Conservation (phyloP, 2,797 vertebrate genomes). For the Dallia pectoralis region DNA sequence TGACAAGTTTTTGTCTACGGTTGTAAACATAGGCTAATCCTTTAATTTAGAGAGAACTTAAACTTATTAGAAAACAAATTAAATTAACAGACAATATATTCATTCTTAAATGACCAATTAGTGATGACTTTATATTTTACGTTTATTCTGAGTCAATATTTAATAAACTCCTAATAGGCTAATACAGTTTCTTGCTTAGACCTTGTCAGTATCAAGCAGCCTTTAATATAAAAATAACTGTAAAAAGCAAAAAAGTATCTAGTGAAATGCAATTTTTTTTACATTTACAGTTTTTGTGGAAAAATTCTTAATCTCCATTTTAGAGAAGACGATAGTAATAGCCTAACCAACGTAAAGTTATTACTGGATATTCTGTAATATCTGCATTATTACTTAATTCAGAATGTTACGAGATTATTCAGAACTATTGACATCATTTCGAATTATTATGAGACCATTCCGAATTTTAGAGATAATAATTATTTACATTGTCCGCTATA, state of each 20-base stretch:
- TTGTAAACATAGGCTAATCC: too few species aligned
- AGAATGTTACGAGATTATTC: background rate
- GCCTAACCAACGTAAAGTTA: background rate
- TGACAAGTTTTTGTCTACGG: conserved; percentile 1
- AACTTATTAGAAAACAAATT: conserved; percentile 52
- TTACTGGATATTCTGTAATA: background rate
- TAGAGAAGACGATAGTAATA: background rate
- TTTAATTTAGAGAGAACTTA: conserved; percentile 29
- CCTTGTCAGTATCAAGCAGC: background rate
- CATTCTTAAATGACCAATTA: conserved; percentile 49
- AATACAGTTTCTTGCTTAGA: conserved; percentile 24
- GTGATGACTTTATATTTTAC: conserved; percentile 28
- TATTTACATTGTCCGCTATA: conserved; percentile 10
- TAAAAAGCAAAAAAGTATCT: conserved; percentile 12
- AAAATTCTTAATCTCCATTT: background rate
- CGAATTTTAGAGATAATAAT: background rate
- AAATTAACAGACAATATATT: conserved; percentile 46
- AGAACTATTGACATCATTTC: background rate
- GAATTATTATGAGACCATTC: background rate
- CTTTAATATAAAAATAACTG: conserved; percentile 1
- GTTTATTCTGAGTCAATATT: conserved; percentile 12
- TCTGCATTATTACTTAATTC: background rate
- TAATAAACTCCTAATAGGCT: conserved; percentile 37
- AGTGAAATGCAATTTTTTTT: conserved; percentile 7
- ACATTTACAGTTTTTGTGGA: too few species aligned